Evolutionary conservation across 1,140 invertebrate genomes (phyloP), one percentile per base, ranked within the genome.

Genomic region (Calycopis cecrops): DNA sequence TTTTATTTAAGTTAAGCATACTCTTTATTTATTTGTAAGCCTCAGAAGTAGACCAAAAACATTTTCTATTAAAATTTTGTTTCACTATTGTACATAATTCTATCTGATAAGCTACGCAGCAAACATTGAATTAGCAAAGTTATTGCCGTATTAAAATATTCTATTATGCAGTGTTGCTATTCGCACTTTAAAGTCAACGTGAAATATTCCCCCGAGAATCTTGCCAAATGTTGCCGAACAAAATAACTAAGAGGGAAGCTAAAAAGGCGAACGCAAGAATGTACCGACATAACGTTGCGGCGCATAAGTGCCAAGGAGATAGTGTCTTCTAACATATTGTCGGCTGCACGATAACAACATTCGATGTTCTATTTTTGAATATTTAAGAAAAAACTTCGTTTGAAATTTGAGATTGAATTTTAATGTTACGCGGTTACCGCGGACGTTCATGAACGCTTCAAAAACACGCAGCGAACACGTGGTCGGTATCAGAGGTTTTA

Each of bases 171-270:
- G 40, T 44, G 40, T 44, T 44, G 40, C 12, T 44, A 14, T 44
- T 17, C 14, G 14, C 40, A 44, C 40, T 44, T 40, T 44, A 17
- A 9, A 17, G 9, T 9, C 17, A 14, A 9, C 17, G 16, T 44
- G 40, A 44, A 44, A 44, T 44, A 44, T 44, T 44, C 21, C 21
- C 21, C 21, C 40, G 40, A 9, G 40, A 17, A 44, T 18, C 12
- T 44, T 17, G 40, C 40, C 40, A 44, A 44, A 44, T 44, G 40
- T 44, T 44, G 40, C 40, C 40, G 16, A 44, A 44, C 40, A 44
- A 44, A 44, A 44, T 44, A 44, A 44, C 21, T 28, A 28, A 28
- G 21, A 28, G 21, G 21, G 40, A 16, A 6, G 38, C n/a, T 44
- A 17, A 44, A 44, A 44, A 44, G 40, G 17, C 40, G 40, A 17